Base-by-base conservation (phyloP, 2,888 invertebrate genomes). In the Proisotoma minuta region DNA sequence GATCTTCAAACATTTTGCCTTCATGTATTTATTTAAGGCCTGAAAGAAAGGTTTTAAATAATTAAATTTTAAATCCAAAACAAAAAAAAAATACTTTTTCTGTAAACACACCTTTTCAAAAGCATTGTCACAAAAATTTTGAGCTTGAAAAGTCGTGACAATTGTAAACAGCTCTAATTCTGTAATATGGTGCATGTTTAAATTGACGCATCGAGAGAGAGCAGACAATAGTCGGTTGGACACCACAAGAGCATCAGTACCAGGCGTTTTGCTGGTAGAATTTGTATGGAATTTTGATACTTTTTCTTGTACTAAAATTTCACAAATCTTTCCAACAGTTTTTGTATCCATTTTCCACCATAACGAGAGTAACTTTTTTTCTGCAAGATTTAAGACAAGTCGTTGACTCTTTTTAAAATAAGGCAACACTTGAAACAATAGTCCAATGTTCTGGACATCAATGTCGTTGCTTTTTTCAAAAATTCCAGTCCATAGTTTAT, bases 401-500 rank as follows among this genome's bases (percentile, higher is more conserved):
- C 79, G 81, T 74, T 82, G 83, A 72, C 86, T 86, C 57, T 79
- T 79, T 74, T 82, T 83, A 20, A 86, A 78, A 24, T 82, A 79
- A 43, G 82, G 81, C 23, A 87, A 74, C 29, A 83, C 78, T 71
- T 78, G 78, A 75, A 84, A 85, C 15, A 87, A 77, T 27, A 80
- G 75, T 1, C 82, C 78, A 62, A 87, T 79, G 75, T 85, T 84
- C 10, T 77, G 77, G 61, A 81, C 81, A 76, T 81, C 78, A 43
- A 87, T 84, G 27, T 84, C 81, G 34, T 78, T 75, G 70, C 84
- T 82, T 59, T 80, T 81, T 63, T 82, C 82, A 22, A 82, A 77
- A 71, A 87, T 81, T 10, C 85, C 86, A 62, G 83, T 79, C 87
- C 87, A 87, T 40, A 87, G 76, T 75, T 84, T 83, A 71, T 87